Evolutionary conservation across 2,888 invertebrate species (phyloP).

Genomic region (Tricholauxania praeusta): DNA sequence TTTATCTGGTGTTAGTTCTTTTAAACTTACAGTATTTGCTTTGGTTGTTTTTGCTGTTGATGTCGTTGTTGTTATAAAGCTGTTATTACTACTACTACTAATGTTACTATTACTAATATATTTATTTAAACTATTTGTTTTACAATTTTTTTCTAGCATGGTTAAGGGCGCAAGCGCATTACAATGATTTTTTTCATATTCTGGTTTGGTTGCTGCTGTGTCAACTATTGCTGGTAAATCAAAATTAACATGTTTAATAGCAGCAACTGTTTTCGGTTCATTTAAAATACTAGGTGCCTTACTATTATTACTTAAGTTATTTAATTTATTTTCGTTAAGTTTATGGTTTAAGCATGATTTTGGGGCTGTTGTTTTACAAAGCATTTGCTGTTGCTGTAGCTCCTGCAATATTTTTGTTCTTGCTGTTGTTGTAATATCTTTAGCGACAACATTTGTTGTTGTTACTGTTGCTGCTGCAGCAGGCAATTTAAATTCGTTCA

Average conservation of each 20-base stretch:
- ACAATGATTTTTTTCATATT: constrained; percentile 23
- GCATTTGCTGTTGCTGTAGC: constrained; percentile 45
- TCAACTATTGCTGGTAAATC: constrained; percentile 54
- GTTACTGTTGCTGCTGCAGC: constrained; percentile 35
- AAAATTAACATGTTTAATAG: constrained; percentile 57
- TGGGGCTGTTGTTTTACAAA: constrained; percentile 27
- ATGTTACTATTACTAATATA: constrained; percentile 16
- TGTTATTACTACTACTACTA: constrained; percentile 24
- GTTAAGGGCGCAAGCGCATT: constrained; percentile 21
- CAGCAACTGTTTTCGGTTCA: constrained; percentile 13
- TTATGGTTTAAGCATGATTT: constrained; percentile 21
- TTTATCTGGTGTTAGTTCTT: neutral
- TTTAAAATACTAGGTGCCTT: constrained; percentile 16
- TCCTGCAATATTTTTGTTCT: constrained; percentile 43
- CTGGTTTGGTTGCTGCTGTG: constrained; percentile 39
- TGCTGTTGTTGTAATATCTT: constrained; percentile 46
- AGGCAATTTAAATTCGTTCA: constrained; percentile 32
- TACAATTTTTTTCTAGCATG: constrained; percentile 3
- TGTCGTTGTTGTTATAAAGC: constrained; percentile 14
- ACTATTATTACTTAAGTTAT: constrained; percentile 3
- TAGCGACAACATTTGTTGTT: constrained; percentile 25
- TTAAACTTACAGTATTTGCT: neutral
- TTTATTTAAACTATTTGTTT: constrained; percentile 21
- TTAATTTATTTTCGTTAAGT: constrained; percentile 10
- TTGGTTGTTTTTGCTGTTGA: constrained; percentile 37